phyloP scores from a whole-genome alignment of 2,113 vertebrate species.

The Pantherophis guttatus region DNA sequence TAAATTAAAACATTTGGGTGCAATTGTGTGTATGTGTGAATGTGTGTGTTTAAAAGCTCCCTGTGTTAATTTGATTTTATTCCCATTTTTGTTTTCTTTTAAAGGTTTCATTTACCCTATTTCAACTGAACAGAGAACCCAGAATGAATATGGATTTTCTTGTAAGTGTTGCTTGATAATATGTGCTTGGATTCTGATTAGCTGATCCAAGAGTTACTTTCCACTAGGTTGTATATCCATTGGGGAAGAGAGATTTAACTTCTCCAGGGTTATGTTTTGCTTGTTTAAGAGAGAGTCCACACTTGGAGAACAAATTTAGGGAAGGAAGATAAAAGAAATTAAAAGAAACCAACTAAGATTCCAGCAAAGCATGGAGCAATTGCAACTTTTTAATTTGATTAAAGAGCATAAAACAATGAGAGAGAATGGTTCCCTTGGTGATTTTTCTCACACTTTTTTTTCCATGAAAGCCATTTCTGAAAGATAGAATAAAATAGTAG shows the following conservation, averaged over 20 bases:
- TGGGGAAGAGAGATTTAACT: slow-evolving; percentile 38
- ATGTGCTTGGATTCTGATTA: slow-evolving; percentile 65
- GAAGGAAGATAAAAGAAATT: background rate
- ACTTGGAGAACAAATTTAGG: background rate
- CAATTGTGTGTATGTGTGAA: slow-evolving; percentile 69
- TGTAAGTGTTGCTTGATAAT: slow-evolving; percentile 90
- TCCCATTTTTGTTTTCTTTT: slow-evolving; percentile 81
- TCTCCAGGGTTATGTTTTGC: slow-evolving; percentile 44
- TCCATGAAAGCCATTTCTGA: background rate
- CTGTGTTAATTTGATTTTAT: slow-evolving; percentile 78
- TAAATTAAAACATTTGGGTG: slow-evolving; percentile 71
- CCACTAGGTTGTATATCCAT: slow-evolving; percentile 42
- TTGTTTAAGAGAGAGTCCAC: slow-evolving; percentile 31
- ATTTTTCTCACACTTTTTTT: background rate
- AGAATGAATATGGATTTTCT: slow-evolving; percentile 93
- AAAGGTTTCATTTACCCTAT: slow-evolving; percentile 97
- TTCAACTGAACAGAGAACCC: slow-evolving; percentile 91
- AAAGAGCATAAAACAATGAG: slow-evolving; percentile 8
- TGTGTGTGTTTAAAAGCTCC: slow-evolving; percentile 67
- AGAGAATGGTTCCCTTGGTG: background rate
- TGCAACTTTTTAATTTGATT: slow-evolving; percentile 23
- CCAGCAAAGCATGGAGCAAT: slow-evolving; percentile 18
- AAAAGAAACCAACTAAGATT: background rate
- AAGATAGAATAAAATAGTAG: background rate
- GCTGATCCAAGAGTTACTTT: slow-evolving; percentile 56